Conservation (phyloP, 1,140 invertebrate genomes). For the Spodoptera litura region DNA sequence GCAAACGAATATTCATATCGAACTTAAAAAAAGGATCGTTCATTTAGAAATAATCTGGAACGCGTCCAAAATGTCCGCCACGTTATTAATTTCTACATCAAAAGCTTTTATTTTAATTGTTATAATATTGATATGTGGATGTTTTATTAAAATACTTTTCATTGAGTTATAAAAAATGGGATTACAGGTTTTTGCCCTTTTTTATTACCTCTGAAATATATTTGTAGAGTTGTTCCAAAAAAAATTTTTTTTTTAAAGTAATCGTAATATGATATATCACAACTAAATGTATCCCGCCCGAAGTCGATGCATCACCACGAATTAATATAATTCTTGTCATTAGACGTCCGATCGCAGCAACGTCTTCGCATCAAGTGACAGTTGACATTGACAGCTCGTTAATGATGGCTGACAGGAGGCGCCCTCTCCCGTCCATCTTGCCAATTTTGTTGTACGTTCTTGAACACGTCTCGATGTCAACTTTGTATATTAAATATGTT, state of each 20-base stretch:
- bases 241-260: not conserved
- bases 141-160: conserved; percentile 2
- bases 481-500: conserved; percentile 44
- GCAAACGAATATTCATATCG: conserved; percentile 66
- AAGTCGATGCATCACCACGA: conserved; percentile 36
- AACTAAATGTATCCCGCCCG: conserved; percentile 31
- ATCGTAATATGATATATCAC: conserved; percentile 12
- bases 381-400: conserved; percentile 76
- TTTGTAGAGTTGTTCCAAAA: not conserved
- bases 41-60: conserved; percentile 71
- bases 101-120: conserved; percentile 63
- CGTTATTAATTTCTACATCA: conserved; percentile 63
- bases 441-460: conserved; percentile 41
- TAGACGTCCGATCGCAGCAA: conserved; percentile 46
- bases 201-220: not conserved
- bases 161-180: not conserved
- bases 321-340: conserved; percentile 47
- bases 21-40: conserved; percentile 69
- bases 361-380: conserved; percentile 49
- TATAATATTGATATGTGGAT: conserved; percentile 53
- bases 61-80: conserved; percentile 67
- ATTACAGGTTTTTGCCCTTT: not conserved
- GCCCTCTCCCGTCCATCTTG: conserved; percentile 43
- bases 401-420: conserved; percentile 69
- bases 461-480: conserved; percentile 47